Evolutionary conservation across 2,113 vertebrate genomes (phyloP), one percentile per base, ranked within the genome.

Genomic region (Chauna torquata): DNA sequence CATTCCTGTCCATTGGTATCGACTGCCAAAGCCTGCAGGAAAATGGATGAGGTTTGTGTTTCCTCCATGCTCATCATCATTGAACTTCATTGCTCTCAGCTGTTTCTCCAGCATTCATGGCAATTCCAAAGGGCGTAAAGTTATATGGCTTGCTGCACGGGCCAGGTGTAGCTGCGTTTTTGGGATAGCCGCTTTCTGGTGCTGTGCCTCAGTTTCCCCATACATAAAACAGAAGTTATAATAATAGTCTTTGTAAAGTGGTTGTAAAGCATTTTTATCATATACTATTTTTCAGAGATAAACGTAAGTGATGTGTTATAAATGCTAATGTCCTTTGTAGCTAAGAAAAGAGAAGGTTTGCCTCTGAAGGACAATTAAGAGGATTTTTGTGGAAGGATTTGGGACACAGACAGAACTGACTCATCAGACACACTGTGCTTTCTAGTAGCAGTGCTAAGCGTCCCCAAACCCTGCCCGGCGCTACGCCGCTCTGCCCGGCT

Each of bases 361-460:
- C 19, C 78, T 36, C 1, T 1, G 71, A 82, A 45, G 34, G 40
- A 3, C 57, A 65, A 86, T 82, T 42, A 28, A 16, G 40, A 61
- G 71, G 40, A 72, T 76, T 93, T 68, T 49, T 88, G 92, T 7
- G 93, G 88, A 75, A 23, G 66, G 62, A 40, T 11, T 44, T 1
- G 1, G 78, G 85, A 6, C 0, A 2, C 57, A 18, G 90, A 2
- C 57, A 18, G 90, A 94, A 79, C 38, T 50, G 90, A 55, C 32
- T 55, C 2, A 84, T 62, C 23, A 23, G 61, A 4, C 70, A 12
- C 2, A 22, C 34, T 0, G 28, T 45, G 28, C 49, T n/a, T 1
- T 2, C 6, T 2, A 17, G 34, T 16, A 2, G n/a, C 68, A 6
- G 4, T 1, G 28, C 54, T 22, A 15, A 7, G 32, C 1, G 24